A percentile compares a stretch with the other conserved stretches of the same genome.
These are phyloP conservation scores for Elaphurus davidianus DNA, from an alignment of 2,113 vertebrate genomes.

Conservation along the genomic window DNA sequence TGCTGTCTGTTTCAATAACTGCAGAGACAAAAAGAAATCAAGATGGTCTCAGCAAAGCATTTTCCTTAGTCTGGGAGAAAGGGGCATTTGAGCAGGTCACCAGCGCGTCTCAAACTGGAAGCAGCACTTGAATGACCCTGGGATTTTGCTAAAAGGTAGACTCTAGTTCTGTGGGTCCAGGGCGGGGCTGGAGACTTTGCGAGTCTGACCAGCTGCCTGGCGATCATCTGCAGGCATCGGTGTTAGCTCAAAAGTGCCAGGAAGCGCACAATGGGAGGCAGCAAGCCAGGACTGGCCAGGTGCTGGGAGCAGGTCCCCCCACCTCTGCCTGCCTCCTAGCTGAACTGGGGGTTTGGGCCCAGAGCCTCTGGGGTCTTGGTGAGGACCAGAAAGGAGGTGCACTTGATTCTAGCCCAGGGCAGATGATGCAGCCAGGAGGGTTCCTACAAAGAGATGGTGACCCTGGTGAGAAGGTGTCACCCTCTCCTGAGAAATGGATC, in stretches of 20 bases:
- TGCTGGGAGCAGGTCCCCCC: neutral
- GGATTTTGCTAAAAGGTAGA: neutral
- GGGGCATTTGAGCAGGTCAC: too few relatives aligned
- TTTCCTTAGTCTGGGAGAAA: slow-evolving; percentile 6
- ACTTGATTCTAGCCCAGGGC: neutral
- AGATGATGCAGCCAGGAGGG: neutral
- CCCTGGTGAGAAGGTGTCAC: neutral
- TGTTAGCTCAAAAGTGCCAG: neutral
- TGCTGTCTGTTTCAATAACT: slow-evolving; percentile 64
- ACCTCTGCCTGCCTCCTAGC: neutral
- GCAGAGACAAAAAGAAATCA: slow-evolving; percentile 34
- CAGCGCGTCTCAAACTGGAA: neutral
- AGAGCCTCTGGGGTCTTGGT: neutral
- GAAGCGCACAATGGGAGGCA: neutral
- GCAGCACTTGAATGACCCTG: too few relatives aligned
- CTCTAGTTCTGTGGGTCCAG: neutral
- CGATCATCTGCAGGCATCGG: neutral
- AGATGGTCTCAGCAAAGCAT: slow-evolving; percentile 60
- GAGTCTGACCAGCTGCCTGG: fast-evolving
- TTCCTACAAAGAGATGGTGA: fast-evolving
- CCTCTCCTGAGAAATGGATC: neutral
- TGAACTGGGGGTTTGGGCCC: neutral
- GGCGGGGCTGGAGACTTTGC: neutral
- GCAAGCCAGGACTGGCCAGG: neutral
- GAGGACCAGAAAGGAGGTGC: neutral